Evolutionary conservation across 2,888 invertebrate species (phyloP), one percentile per base, ranked within the genome.

Genomic region (Epistrophe grossulariae): DNA sequence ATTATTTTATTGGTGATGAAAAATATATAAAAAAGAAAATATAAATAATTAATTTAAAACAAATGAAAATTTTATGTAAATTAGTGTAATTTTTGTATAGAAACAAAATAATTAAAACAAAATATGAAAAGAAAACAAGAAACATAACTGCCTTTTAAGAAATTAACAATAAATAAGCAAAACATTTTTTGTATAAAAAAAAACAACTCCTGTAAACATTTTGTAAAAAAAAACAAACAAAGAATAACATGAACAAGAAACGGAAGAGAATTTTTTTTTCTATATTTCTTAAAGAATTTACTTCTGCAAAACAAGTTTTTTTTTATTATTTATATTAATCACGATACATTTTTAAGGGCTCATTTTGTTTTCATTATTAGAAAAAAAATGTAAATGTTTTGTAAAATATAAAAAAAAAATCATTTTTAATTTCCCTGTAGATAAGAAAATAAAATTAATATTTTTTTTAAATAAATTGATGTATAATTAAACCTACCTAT

Each of bases 141-240:
- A 82, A 87, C 82, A 83, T 83, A 87, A 87, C 87, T 87, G 87
- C 87, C 87, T 87, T 87, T 85, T 87, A 79, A 79, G 74, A 79
- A 87, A 87, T 71, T 82, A 82, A 87, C 87, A 87, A 87, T 87
- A 87, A 85, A 74, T 73, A 52, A 62, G 55, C 43, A 79, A 70
- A 85, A 78, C 62, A 78, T 79, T 76, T 76, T 84, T 83, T 83
- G 87, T 87, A 87, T 79, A 85, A 84, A 82, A 85, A 85, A 79
- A 71, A 3, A 24, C 15, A 64, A 79, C 35, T 66, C 48, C 74
- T 87, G 82, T 87, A 83, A 82, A 82, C 77, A 73, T 78, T 85
- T 85, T 85, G 81, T 81, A 78, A 71, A 81, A 81, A 81, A 73
- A 72, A 57, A 24, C 40, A 50, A 77, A 60, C 40, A 28, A 43